A percentile compares a stretch with the other conserved stretches of the same genome.
Conservation (phyloP, 2,888 invertebrate species). For the Ethmia dodecea region DNA sequence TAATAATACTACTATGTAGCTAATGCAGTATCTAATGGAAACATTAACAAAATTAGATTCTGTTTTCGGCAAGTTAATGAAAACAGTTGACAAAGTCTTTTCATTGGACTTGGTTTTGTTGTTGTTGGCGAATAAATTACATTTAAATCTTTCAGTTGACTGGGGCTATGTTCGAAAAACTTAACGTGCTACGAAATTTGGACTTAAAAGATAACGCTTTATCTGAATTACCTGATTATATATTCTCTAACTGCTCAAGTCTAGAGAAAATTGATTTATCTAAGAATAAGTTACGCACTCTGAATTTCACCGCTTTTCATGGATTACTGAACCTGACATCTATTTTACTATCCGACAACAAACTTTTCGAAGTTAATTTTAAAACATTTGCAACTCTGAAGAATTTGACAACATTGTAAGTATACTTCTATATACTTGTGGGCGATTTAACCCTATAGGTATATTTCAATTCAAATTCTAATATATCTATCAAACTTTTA, state of each 20-base stretch:
- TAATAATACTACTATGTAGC: no score
- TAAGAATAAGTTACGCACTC: conserved; percentile 81
- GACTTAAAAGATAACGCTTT: conserved; percentile 84
- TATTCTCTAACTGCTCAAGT: conserved; percentile 74
- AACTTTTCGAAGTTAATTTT: conserved; percentile 79
- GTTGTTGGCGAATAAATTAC: neutral
- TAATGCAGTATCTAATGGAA: no score
- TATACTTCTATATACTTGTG: no score
- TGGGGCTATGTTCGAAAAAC: conserved; percentile 73
- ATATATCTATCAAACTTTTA: no score
- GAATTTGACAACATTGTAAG: conserved; percentile 84
- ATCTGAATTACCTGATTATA: conserved; percentile 68
- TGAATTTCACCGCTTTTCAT: conserved; percentile 78
- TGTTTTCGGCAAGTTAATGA: no score
- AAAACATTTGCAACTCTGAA: conserved; percentile 80
- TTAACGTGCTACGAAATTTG: conserved; percentile 78
- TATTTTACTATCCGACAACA: conserved; percentile 84
- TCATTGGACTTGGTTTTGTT: no score
- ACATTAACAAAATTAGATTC: no score
- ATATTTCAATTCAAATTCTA: no score
- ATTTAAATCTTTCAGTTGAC: conserved; percentile 63
- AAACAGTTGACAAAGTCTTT: no score
- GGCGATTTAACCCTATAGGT: no score
- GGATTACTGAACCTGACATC: conserved; percentile 81
- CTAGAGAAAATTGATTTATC: conserved; percentile 83